A percentile compares a stretch with the other conserved stretches of the same genome.
These are phyloP conservation scores for Ischnus inquisitorius DNA, from an alignment of 2,888 invertebrate species.

Conservation along the genomic window DNA sequence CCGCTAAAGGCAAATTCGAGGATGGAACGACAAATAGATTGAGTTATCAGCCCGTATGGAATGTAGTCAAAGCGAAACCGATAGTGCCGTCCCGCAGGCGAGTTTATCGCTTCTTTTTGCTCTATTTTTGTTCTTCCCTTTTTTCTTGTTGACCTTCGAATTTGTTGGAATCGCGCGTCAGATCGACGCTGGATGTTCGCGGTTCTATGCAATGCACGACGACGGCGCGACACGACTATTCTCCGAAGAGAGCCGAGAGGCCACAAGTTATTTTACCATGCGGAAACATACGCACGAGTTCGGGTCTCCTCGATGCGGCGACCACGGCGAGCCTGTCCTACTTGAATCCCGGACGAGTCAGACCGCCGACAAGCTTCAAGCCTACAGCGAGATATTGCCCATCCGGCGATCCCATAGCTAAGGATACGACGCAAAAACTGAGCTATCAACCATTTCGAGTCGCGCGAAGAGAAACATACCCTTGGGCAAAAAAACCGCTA, in stretches of 20 bases:
- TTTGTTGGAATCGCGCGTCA: conserved; percentile 33
- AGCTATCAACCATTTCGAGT: conserved; percentile 82
- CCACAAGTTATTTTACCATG: conserved; percentile 79
- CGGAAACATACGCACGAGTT: conserved; percentile 78
- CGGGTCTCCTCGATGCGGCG: conserved; percentile 75
- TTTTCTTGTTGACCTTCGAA: conserved; percentile 2
- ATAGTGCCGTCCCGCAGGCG: conserved; percentile 80
- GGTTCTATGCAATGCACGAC: conserved; percentile 82
- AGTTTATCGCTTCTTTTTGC: not conserved
- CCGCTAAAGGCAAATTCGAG: conserved; percentile 75
- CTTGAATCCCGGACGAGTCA: conserved; percentile 77
- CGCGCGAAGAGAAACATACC: conserved; percentile 78
- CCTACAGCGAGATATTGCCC: conserved; percentile 78
- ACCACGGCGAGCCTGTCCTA: conserved; percentile 81
- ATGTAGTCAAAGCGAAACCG: conserved; percentile 76
- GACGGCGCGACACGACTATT: conserved; percentile 80
- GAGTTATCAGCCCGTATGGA: conserved; percentile 79
- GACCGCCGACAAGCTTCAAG: conserved; percentile 80
- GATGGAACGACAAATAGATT: conserved; percentile 79
- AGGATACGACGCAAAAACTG: conserved; percentile 82
- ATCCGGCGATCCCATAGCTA: conserved; percentile 76
- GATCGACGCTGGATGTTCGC: conserved; percentile 72
- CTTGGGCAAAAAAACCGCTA: conserved; percentile 81
- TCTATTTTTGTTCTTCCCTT: not conserved
- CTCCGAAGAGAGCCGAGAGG: conserved; percentile 75